phyloP scores from a whole-genome alignment of 2,888 invertebrate species.

The Cryptus armator region DNA sequence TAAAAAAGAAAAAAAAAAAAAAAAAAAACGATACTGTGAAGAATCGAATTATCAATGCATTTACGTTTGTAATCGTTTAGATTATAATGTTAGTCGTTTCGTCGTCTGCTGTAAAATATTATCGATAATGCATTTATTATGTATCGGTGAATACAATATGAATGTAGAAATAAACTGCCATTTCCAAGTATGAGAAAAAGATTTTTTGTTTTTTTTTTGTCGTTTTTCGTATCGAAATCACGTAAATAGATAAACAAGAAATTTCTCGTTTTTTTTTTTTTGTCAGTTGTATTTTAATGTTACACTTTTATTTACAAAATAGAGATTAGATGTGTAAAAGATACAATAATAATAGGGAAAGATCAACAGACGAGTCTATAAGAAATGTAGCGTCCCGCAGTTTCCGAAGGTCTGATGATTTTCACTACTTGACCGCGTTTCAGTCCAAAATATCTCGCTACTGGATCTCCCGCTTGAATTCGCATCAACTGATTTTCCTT shows the following conservation, averaged over 20 bases:
- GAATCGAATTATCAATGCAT: constrained; percentile 60
- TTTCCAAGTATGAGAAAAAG: constrained; percentile 51
- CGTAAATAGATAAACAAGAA: neutral
- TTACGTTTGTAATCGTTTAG: constrained; percentile 60
- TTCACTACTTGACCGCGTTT: constrained; percentile 99
- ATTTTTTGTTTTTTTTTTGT: neutral
- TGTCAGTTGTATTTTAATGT: constrained; percentile 16
- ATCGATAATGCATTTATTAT: constrained; percentile 69
- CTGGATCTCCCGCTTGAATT: constrained; percentile 99
- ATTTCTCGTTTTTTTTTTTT: neutral
- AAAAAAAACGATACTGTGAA: constrained; percentile 36
- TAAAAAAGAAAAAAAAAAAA: constrained; percentile 38
- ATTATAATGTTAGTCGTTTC: constrained; percentile 66
- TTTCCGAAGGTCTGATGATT: constrained; percentile 98
- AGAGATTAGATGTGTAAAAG: constrained; percentile 20
- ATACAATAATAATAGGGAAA: neutral
- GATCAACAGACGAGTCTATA: constrained; percentile 95
- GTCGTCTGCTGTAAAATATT: constrained; percentile 71
- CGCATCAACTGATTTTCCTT: constrained; percentile 99
- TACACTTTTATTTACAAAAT: constrained; percentile 64
- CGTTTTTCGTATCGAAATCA: neutral
- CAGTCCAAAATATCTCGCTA: constrained; percentile 98
- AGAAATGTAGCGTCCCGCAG: constrained; percentile 99
- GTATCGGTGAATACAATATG: constrained; percentile 67
- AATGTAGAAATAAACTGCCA: constrained; percentile 74